Evolutionary conservation across 2,888 invertebrate species (phyloP).

Genomic region (Ochropleura plecta): DNA sequence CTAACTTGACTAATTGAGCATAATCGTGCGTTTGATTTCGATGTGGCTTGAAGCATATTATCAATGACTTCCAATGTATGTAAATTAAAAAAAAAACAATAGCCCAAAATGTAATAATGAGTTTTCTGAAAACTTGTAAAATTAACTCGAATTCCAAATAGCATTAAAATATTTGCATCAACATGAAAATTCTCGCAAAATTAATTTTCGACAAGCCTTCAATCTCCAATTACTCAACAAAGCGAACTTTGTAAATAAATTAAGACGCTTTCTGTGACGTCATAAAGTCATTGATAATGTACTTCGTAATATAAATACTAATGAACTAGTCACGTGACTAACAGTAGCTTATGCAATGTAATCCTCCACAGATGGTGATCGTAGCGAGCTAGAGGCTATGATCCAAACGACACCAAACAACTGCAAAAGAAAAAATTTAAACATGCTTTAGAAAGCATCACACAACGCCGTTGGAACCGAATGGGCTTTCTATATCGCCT

Average conservation of each 20-base stretch:
- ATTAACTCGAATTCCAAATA: neutral
- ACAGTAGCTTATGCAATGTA: conserved; percentile 89
- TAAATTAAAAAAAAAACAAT: neutral
- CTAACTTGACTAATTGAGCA: conserved; percentile 66
- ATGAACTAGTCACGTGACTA: conserved; percentile 79
- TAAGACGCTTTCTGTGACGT: conserved; percentile 4
- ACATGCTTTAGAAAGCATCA: conserved; percentile 90
- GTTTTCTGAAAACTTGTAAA: neutral
- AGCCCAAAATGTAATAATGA: neutral
- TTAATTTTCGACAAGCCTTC: conserved; percentile 26
- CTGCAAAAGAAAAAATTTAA: conserved; percentile 91
- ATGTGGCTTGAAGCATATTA: conserved; percentile 66
- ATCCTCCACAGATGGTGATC: conserved; percentile 91
- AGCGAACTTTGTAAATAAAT: conserved; percentile 37
- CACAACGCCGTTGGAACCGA: conserved; percentile 84
- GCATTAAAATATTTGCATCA: conserved; percentile 15
- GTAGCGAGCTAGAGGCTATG: conserved; percentile 91
- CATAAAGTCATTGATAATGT: conserved; percentile 52
- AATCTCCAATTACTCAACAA: conserved; percentile 14
- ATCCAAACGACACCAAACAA: conserved; percentile 91
- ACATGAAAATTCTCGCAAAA: conserved; percentile 7
- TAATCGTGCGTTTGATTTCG: conserved; percentile 64
- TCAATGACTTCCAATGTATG: conserved; percentile 51
- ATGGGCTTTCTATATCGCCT: conserved; percentile 89
- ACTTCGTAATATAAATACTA: conserved; percentile 56